These are phyloP conservation scores for Hylaea fasciaria DNA, from an alignment of 2,888 invertebrate genomes.

Conservation along the genomic window DNA sequence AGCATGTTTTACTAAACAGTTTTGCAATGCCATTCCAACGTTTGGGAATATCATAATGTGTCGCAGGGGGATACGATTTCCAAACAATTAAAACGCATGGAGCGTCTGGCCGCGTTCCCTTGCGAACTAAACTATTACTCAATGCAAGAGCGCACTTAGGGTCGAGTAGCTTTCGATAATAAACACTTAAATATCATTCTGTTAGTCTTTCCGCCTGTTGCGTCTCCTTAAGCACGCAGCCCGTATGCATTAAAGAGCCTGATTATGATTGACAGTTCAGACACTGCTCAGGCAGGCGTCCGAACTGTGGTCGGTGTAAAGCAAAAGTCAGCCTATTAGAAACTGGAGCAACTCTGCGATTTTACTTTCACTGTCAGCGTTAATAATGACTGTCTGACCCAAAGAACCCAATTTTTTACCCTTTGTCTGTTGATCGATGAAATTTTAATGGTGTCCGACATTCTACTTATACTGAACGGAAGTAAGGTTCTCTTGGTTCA, in stretches of 20 bases:
- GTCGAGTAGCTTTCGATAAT: slow-evolving; percentile 38
- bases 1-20: slow-evolving; percentile 41
- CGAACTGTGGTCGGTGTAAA: slow-evolving; percentile 20
- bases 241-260: slow-evolving; percentile 54
- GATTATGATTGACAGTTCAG: slow-evolving; percentile 72
- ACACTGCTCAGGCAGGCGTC: slow-evolving; percentile 52
- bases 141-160: slow-evolving; percentile 40
- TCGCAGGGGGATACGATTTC: slow-evolving; percentile 35
- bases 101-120: slow-evolving; percentile 39
- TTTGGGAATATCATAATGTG: slow-evolving; percentile 13
- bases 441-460: slow-evolving; percentile 13
- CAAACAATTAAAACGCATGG: slow-evolving; percentile 35
- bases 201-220: slow-evolving; percentile 48
- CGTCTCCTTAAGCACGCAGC: slow-evolving; percentile 46
- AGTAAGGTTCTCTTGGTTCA: slow-evolving; percentile 6
- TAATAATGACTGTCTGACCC: slow-evolving; percentile 41
- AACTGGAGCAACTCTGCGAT: slow-evolving; percentile 38
- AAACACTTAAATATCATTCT: slow-evolving; percentile 38
- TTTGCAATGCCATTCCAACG: slow-evolving; percentile 42
- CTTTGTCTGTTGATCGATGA: slow-evolving; percentile 23
- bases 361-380: slow-evolving; percentile 50
- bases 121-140: slow-evolving; percentile 38
- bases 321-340: slow-evolving; percentile 35
- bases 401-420: slow-evolving; percentile 19
- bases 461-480: slow-evolving; percentile 1